These are phyloP conservation scores for Acanthurus tractus DNA, from an alignment of 2,797 vertebrate genomes.

Conservation along the genomic window DNA sequence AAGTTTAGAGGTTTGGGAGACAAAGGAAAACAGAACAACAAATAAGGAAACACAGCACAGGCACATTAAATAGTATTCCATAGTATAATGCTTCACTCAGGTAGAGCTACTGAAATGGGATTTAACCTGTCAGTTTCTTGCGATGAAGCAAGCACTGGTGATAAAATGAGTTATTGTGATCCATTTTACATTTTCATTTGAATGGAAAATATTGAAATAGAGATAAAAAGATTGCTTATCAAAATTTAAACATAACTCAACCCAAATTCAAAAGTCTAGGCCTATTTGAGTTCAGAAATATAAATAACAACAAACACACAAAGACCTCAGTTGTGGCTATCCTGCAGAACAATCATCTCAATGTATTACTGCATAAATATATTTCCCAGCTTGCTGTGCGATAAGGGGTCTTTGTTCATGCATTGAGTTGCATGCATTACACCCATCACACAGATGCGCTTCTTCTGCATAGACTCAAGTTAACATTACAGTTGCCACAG, in stretches of 20 bases:
- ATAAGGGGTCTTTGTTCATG: too few species aligned
- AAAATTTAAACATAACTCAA: neutral
- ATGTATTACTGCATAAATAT: neutral
- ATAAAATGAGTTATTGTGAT: neutral
- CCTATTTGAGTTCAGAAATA: neutral
- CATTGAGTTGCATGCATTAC: neutral
- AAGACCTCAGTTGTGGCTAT: neutral
- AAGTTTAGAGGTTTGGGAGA: slow-evolving; percentile 41
- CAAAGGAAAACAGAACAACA: slow-evolving; percentile 32
- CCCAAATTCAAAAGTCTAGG: neutral
- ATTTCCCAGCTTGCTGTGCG: neutral
- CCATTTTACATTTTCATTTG: neutral
- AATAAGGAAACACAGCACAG: slow-evolving; percentile 12
- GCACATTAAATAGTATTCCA: neutral
- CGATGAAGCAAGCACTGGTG: neutral
- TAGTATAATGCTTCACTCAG: neutral
- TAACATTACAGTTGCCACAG: neutral
- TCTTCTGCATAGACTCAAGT: neutral
- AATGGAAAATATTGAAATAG: neutral
- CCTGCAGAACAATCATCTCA: neutral
- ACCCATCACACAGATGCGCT: neutral
- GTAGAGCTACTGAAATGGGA: slow-evolving; percentile 9
- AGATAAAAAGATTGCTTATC: neutral
- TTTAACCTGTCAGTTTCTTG: neutral
- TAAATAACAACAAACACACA: neutral